Percentiles rank a stretch among this genome's conserved stretches.
Evolutionary conservation across 2,113 vertebrate genomes (phyloP).

Genomic region (Ursus arctos): DNA sequence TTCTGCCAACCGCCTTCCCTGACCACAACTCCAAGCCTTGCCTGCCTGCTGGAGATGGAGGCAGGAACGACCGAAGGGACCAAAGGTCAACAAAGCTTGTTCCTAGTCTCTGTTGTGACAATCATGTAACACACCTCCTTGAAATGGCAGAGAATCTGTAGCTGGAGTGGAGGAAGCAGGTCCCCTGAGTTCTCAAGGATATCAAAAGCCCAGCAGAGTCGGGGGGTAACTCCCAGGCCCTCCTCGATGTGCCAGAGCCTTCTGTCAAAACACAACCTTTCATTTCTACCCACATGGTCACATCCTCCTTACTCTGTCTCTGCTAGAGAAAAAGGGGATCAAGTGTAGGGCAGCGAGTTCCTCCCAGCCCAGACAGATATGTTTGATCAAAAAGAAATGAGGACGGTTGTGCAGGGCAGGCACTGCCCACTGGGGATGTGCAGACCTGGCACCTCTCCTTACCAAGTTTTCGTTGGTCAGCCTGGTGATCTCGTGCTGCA

Average conservation of each 20-base stretch:
- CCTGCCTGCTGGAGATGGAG: not conserved
- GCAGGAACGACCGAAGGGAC: not conserved
- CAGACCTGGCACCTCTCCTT: not conserved
- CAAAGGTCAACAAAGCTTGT: not conserved
- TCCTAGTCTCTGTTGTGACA: not conserved
- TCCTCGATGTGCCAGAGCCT: not conserved
- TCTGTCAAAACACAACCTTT: not conserved
- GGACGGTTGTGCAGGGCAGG: accelerated
- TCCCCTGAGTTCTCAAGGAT: not conserved
- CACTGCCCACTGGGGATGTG: not conserved
- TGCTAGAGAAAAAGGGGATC: not conserved
- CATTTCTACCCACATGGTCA: not conserved
- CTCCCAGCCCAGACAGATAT: not conserved
- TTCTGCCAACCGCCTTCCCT: not conserved
- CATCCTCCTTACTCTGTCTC: not conserved
- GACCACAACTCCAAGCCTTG: not conserved
- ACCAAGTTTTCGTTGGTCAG: constrained; percentile 99
- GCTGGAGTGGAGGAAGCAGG: not conserved
- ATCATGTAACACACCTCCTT: not conserved
- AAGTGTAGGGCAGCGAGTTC: not conserved
- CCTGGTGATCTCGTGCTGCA: constrained; percentile 98
- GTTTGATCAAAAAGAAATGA: not conserved
- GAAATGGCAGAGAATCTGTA: not conserved
- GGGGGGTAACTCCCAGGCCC: not conserved
- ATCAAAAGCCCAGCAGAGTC: not conserved